Evolutionary conservation across 2,888 invertebrate species (phyloP).

Genomic region (Geophilus truncorum): DNA sequence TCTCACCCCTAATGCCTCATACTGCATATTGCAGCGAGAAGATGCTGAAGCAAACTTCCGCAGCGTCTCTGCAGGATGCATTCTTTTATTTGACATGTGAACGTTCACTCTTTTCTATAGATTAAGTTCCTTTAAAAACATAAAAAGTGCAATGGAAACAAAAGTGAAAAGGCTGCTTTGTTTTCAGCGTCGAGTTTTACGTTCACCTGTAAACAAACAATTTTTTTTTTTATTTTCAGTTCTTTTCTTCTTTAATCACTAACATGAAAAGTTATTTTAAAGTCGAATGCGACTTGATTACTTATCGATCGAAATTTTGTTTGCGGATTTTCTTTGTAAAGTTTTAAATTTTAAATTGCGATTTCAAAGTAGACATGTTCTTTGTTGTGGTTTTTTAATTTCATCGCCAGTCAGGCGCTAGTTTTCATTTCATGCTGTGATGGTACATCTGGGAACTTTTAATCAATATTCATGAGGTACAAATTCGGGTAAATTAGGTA

Average conservation of each 20-base stretch:
- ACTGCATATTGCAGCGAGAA: neutral
- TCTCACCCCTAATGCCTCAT: neutral
- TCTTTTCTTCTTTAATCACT: neutral
- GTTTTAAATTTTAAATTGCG: neutral
- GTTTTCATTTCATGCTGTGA: neutral
- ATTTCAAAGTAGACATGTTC: neutral
- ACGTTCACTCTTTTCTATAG: neutral
- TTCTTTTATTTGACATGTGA: neutral
- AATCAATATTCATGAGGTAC: neutral
- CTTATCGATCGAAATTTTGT: neutral
- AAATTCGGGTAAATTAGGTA: neutral
- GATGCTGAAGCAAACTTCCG: neutral
- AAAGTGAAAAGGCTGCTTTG: neutral
- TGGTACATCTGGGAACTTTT: neutral
- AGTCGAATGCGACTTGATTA: neutral
- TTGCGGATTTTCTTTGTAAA: neutral
- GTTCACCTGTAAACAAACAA: neutral
- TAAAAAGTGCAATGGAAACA: neutral
- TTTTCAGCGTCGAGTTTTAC: neutral
- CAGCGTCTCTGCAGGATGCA: constrained; percentile 17
- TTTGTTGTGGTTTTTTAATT: neutral
- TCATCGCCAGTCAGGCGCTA: neutral
- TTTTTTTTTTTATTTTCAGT: neutral
- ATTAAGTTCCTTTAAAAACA: neutral
- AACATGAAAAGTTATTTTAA: neutral